phyloP scores from a whole-genome alignment of 2,113 vertebrate genomes.

The Sardina pilchardus region DNA sequence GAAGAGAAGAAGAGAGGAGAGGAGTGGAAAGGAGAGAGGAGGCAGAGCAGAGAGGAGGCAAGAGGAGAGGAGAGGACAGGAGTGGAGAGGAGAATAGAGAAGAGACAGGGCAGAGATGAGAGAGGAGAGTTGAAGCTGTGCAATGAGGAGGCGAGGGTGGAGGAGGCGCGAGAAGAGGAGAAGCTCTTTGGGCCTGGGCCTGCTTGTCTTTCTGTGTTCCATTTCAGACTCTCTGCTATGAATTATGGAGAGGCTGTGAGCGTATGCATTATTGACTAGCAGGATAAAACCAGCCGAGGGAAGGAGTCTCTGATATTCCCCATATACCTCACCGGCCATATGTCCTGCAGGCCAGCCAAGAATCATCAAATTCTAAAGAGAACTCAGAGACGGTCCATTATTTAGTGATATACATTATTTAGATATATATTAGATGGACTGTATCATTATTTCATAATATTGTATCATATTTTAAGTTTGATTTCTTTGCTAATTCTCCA shows the following conservation, averaged over 20 bases:
- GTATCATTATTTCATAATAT: not conserved
- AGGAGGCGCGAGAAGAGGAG: not conserved
- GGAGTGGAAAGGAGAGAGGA: not conserved
- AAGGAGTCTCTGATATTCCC: constrained; percentile 34
- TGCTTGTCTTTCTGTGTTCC: constrained; percentile 25
- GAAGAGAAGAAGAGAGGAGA: not conserved
- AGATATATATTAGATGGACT: not conserved
- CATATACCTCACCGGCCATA: constrained; percentile 6
- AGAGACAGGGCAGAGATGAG: not conserved
- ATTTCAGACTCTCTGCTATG: constrained; percentile 46
- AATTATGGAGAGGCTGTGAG: constrained; percentile 44
- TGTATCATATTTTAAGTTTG: not conserved
- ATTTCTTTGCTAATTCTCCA: no score
- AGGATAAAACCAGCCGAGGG: constrained; percentile 34
- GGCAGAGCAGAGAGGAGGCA: not conserved
- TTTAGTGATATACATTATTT: not conserved
- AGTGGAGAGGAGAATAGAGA: not conserved
- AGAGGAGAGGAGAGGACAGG: not conserved
- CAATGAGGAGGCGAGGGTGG: not conserved
- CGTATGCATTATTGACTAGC: constrained; percentile 52
- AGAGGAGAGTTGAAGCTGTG: not conserved
- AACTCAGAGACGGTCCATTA: not conserved
- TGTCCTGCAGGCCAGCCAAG: not conserved
- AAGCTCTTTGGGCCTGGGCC: constrained; percentile 4
- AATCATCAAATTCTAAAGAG: not conserved